A percentile compares a stretch with the other conserved stretches of the same genome.
These are phyloP conservation scores for Umimayanthus chanpuru DNA, from an alignment of 92 coral and sea anemone species.

Conservation along the genomic window DNA sequence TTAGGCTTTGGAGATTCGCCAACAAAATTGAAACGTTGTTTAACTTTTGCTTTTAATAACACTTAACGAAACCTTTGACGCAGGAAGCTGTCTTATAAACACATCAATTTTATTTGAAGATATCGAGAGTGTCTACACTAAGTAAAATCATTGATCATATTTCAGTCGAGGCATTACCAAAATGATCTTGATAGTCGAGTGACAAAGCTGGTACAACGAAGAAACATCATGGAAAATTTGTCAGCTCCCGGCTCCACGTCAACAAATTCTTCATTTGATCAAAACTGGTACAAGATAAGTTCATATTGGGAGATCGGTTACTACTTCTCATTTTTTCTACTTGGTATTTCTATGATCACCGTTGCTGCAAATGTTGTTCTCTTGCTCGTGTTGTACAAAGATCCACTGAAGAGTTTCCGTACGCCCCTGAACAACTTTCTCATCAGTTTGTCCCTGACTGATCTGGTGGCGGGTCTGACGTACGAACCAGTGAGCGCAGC, in stretches of 20 bases:
- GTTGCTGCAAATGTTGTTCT: constrained; percentile 21
- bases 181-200: too few species aligned
- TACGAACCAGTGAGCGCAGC: constrained; percentile 35
- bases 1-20: too few species aligned
- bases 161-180: too few species aligned
- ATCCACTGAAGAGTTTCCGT: constrained; percentile 24
- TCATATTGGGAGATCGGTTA: constrained; percentile 23
- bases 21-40: too few species aligned
- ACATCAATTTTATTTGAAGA: too few species aligned
- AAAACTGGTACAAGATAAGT: neutral
- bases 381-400: constrained; percentile 28
- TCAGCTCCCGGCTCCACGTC: neutral
- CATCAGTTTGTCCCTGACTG: constrained; percentile 21
- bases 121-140: too few species aligned
- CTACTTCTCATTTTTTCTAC: constrained; percentile 20
- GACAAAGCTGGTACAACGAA: neutral
- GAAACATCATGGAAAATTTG: constrained; percentile 17
- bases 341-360: neutral
- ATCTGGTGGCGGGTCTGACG: constrained; percentile 11
- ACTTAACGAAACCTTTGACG: too few species aligned
- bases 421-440: constrained; percentile 21
- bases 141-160: too few species aligned
- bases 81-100: too few species aligned
- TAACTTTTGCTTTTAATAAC: too few species aligned
- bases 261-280: neutral